Percentiles rank a stretch among this genome's conserved stretches.
Conservation (phyloP, 2,113 vertebrate species). For the Gopherus flavomarginatus region DNA sequence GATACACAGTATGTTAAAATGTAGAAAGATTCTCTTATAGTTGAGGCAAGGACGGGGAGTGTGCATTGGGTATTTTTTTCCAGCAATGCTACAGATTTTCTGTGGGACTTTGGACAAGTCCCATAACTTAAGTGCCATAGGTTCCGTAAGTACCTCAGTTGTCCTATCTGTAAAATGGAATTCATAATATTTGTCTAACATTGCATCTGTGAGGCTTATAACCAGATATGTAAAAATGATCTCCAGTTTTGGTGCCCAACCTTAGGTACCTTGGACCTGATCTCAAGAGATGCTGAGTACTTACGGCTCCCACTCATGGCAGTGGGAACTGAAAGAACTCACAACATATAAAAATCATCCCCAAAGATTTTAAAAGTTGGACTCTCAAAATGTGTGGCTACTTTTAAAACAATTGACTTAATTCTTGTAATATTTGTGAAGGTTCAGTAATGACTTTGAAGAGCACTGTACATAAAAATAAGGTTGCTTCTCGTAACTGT, state of each 20-base stretch:
- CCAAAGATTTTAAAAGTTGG: not conserved
- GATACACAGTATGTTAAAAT: not conserved
- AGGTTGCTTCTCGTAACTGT: not conserved
- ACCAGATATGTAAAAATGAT: not conserved
- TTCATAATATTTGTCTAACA: not conserved
- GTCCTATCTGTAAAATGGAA: not conserved
- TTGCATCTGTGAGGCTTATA: not conserved
- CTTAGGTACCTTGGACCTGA: accelerated
- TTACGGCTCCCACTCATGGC: not conserved
- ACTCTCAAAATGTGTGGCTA: not conserved
- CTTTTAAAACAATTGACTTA: constrained; percentile 8
- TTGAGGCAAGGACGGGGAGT: not conserved
- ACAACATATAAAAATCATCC: not conserved
- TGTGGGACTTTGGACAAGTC: not conserved
- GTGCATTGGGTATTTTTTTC: not conserved
- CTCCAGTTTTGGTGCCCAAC: not conserved
- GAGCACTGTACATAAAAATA: not conserved
- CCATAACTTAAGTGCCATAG: not conserved
- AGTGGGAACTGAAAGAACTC: not conserved
- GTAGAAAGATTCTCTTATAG: not conserved
- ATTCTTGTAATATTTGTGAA: not conserved
- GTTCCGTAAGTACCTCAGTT: not conserved
- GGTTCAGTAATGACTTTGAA: not conserved
- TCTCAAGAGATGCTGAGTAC: not conserved
- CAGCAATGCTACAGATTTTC: accelerated